phyloP scores from a whole-genome alignment of 2,113 vertebrate species.

The Scolopax mira region DNA sequence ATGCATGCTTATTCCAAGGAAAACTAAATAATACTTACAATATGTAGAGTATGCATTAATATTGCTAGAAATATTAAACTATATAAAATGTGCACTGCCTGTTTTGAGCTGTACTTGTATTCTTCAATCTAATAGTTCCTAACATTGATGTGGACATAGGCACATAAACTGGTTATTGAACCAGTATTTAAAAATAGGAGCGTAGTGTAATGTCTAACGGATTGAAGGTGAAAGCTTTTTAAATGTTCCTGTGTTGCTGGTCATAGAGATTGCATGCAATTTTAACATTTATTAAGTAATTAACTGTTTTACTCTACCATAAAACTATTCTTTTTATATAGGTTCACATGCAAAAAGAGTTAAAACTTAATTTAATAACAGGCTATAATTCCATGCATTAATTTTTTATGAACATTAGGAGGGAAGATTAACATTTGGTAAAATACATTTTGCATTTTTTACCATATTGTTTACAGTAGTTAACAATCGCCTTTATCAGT shows the following conservation, averaged over 20 bases:
- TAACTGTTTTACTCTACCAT: slow-evolving; percentile 22
- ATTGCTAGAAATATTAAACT: slow-evolving; percentile 24
- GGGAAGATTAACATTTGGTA: neutral
- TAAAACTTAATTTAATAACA: neutral
- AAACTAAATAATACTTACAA: slow-evolving; percentile 49
- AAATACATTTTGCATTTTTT: slow-evolving; percentile 19
- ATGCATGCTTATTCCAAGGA: slow-evolving; percentile 47
- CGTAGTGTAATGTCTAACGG: neutral
- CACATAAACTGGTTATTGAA: slow-evolving; percentile 48
- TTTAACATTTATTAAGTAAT: slow-evolving; percentile 31
- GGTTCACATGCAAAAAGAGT: neutral
- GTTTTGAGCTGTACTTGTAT: slow-evolving; percentile 24
- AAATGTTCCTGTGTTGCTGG: slow-evolving; percentile 33
- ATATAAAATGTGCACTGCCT: neutral
- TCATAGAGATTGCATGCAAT: neutral
- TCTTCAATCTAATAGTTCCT: slow-evolving; percentile 28
- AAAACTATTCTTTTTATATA: slow-evolving; percentile 5
- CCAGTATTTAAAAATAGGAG: slow-evolving; percentile 55
- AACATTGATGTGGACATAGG: neutral
- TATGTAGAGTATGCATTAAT: neutral
- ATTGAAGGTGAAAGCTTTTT: slow-evolving; percentile 33
- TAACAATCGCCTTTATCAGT: neutral
- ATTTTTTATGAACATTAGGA: slow-evolving; percentile 28
- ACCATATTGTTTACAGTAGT: neutral
- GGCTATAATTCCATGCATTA: neutral